Evolutionary conservation across 2,797 vertebrate genomes (phyloP), one percentile per base, ranked within the genome.

Genomic region (Helicolenus hilgendorfi): DNA sequence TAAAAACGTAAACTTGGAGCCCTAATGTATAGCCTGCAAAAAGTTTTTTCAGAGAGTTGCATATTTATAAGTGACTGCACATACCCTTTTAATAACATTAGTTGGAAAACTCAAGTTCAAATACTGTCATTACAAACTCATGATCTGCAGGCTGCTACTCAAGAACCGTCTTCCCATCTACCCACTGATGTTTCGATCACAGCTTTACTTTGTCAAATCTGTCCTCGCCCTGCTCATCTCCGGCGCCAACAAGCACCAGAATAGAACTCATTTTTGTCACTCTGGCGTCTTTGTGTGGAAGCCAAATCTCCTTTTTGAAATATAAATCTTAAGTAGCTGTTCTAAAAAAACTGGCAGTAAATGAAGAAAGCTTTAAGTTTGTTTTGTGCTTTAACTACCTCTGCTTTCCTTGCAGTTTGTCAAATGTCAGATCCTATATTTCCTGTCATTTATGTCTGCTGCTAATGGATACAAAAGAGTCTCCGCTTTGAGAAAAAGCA

Each of bases 191-290:
- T 77, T 84, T 84, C 55, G n/a, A 84, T 91, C 73, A 31, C 63
- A 77, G 90, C 78, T 79, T 88, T 77, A 69, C 72, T 87, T 89
- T 81, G 78, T 87, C 64, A 90, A 72, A 90, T 91, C 60, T 69
- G 29, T 79, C 74, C 65, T 73, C 60, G 41, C 63, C 33, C 41
- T 22, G 63, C 74, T 77, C 26, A 68, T 79, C 79, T 89, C 41
- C 41, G 6, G 53, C 20, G 63, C 78, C 89, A 87, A 83, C 36
- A 5, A 88, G 65, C 45, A 41, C 65, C 74, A 84, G 77, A 88
- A 86, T 59, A 84, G 80, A 89, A 86, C 63, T 74, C 60, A 87
- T 79, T 86, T 38, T 78, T 64, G 35, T 73, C 67, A 80, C 68
- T 82, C 60, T 60, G 24, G 36, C 62, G 62, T 84, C 79, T 81